Percentiles rank a stretch among this genome's conserved stretches.
Evolutionary conservation across 2,797 vertebrate species (phyloP).

Genomic region (Hoplostethus atlanticus): DNA sequence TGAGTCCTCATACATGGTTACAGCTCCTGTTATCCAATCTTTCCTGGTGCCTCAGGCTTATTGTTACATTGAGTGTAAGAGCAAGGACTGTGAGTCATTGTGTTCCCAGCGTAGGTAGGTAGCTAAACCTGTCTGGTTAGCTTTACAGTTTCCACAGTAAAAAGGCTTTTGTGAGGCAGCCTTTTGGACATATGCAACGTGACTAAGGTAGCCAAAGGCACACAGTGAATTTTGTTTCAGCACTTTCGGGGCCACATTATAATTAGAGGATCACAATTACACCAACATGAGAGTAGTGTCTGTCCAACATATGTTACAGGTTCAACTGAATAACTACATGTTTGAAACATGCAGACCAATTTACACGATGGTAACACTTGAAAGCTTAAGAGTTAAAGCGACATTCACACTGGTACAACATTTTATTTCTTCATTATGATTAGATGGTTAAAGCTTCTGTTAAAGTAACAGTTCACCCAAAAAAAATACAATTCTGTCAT

Average conservation of each 20-base stretch:
- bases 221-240: constrained; percentile 18
- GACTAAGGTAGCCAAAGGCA: constrained; percentile 46
- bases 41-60: constrained; percentile 72
- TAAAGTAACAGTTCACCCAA: constrained; percentile 7
- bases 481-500: constrained; percentile 12
- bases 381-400: background rate
- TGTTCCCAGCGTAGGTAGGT: constrained; percentile 80
- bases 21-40: constrained; percentile 77
- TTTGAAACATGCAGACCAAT: too few relatives aligned
- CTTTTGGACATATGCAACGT: constrained; percentile 55
- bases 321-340: too few relatives aligned
- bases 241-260: constrained; percentile 16
- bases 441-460: background rate
- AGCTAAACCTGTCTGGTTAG: constrained; percentile 82
- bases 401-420: background rate
- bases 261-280: constrained; percentile 10
- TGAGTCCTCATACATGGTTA: constrained; percentile 66
- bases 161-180: constrained; percentile 63
- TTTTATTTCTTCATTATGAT: background rate
- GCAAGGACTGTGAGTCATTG: constrained; percentile 78
- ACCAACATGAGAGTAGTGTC: background rate
- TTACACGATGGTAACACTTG: too few relatives aligned
- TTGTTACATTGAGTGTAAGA: constrained; percentile 71
- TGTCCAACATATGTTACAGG: constrained; percentile 1
- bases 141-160: constrained; percentile 68